These are phyloP conservation scores for Scaptomyza caliginosa DNA, from an alignment of 2,888 invertebrate species.

Conservation along the genomic window DNA sequence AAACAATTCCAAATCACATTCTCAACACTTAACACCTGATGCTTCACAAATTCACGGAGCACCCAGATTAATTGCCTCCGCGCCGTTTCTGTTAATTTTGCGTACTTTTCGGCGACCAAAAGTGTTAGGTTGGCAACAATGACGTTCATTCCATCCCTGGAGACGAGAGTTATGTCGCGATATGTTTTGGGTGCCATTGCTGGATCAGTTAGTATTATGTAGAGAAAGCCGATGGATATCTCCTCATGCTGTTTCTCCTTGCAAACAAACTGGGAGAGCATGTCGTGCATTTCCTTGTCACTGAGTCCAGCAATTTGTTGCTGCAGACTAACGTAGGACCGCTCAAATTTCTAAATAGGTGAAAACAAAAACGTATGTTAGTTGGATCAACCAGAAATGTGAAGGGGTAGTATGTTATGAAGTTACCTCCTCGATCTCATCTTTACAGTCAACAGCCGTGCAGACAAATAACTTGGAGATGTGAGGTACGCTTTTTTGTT, in stretches of 20 bases:
- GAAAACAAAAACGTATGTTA: slow-evolving; percentile 46
- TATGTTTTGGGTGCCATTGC: slow-evolving; percentile 94
- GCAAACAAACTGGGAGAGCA: slow-evolving; percentile 93
- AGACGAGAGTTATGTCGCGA: slow-evolving; percentile 94
- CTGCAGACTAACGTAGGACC: slow-evolving; percentile 91
- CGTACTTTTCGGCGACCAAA: slow-evolving; percentile 94
- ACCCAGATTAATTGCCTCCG: slow-evolving; percentile 95
- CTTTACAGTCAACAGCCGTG: slow-evolving; percentile 93
- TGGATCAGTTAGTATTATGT: slow-evolving; percentile 92
- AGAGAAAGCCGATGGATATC: slow-evolving; percentile 94
- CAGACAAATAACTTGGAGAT: slow-evolving; percentile 91
- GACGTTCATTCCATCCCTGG: slow-evolving; percentile 93
- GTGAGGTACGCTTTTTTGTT: slow-evolving; percentile 69
- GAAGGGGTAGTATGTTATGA: background rate
- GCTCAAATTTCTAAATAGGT: slow-evolving; percentile 92
- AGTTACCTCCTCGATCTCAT: slow-evolving; percentile 94
- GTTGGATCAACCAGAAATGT: background rate
- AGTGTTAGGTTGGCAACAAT: slow-evolving; percentile 93
- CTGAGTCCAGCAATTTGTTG: slow-evolving; percentile 92
- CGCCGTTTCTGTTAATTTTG: slow-evolving; percentile 92
- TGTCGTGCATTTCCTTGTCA: slow-evolving; percentile 97
- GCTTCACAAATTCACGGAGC: slow-evolving; percentile 95
- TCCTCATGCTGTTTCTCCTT: slow-evolving; percentile 96
- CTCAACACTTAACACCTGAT: slow-evolving; percentile 94
- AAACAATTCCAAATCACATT: slow-evolving; percentile 95